Evolutionary conservation across 2,797 vertebrate genomes (phyloP).

Genomic region (Garrulus glandarius): DNA sequence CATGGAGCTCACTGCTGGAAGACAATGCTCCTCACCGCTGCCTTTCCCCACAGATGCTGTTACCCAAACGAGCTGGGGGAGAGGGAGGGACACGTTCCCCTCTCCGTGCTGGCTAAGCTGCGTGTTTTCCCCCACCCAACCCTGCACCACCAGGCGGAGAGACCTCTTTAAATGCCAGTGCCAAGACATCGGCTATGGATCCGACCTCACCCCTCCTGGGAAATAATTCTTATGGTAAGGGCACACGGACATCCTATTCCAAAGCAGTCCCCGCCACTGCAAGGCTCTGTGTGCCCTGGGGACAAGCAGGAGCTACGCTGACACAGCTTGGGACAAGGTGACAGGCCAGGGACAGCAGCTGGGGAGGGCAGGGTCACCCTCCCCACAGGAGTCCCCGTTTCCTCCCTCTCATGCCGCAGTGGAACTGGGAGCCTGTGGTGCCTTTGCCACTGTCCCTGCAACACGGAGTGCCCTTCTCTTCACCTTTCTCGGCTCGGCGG

Average conservation of each 20-base stretch:
- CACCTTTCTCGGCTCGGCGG: background rate
- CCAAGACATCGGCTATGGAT: background rate
- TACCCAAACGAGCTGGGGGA: background rate
- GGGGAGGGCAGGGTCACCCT: background rate
- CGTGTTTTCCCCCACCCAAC: background rate
- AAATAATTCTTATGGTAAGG: background rate
- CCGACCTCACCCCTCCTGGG: accelerated
- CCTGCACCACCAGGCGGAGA: background rate
- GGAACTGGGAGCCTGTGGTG: background rate
- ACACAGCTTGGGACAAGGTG: background rate
- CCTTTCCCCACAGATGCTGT: background rate
- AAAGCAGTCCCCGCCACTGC: accelerated
- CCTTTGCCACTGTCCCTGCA: accelerated
- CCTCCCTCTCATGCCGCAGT: background rate
- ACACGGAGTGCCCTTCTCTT: background rate
- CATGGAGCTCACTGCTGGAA: background rate
- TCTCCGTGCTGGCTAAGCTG: accelerated
- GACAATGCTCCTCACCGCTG: accelerated
- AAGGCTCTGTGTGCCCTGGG: accelerated
- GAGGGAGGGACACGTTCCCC: background rate
- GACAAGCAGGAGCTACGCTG: background rate
- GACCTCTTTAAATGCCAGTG: background rate
- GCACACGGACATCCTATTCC: accelerated
- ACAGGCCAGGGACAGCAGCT: background rate
- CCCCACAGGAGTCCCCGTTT: background rate